Percentiles rank a stretch among this genome's conserved stretches.
Conservation (phyloP, 2,888 invertebrate genomes). For the Eupithecia abbreviata region DNA sequence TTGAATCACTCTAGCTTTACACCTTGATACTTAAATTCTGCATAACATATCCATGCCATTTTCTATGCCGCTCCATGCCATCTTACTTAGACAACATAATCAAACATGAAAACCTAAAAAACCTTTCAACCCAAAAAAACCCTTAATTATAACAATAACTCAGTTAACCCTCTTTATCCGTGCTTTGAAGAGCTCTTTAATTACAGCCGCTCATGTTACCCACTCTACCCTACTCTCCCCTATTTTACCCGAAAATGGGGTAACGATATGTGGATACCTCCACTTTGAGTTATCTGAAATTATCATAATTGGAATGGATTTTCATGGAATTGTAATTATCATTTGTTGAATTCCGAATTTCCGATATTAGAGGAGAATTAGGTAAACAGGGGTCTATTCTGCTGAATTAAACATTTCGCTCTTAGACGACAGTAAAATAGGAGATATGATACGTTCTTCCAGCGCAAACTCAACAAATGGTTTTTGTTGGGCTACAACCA, state of each 20-base stretch:
- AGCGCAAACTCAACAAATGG: too few species aligned
- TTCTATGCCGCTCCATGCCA: neutral
- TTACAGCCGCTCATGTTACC: constrained; percentile 36
- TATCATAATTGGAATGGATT: constrained; percentile 1
- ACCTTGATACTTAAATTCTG: too few species aligned
- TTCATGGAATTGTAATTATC: neutral
- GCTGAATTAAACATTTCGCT: neutral
- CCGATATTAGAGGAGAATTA: neutral
- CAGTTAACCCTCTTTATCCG: constrained; percentile 13
- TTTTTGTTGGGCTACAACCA: too few species aligned
- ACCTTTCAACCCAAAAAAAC: constrained; percentile 13
- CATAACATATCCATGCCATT: neutral
- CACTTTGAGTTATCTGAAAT: constrained; percentile 2
- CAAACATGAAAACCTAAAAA: constrained; percentile 6
- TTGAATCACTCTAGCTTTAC: too few species aligned
- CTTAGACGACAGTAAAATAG: too few species aligned
- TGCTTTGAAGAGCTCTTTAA: constrained; percentile 42
- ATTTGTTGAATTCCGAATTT: neutral
- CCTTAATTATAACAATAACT: constrained; percentile 32
- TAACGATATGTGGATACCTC: constrained; percentile 7
- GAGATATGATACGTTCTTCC: too few species aligned
- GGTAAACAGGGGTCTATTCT: neutral
- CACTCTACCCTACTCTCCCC: constrained; percentile 10
- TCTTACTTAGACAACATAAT: neutral
- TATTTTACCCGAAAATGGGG: constrained; percentile 8